Evolutionary conservation across 2,888 invertebrate genomes (phyloP).

Genomic region (Netelia virgata): DNA sequence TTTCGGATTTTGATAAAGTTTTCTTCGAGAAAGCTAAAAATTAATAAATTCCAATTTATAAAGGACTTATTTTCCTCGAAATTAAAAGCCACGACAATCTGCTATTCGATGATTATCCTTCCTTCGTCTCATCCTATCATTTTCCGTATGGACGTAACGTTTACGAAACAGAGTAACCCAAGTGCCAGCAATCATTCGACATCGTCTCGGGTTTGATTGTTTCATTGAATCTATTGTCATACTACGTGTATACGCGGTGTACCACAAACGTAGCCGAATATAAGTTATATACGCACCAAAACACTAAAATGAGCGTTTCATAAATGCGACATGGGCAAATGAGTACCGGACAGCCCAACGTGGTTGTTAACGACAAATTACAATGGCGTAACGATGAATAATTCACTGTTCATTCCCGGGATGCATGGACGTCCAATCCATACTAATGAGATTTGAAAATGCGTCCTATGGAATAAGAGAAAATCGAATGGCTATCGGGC

Average conservation of each 20-base stretch:
- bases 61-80: too few relatives aligned
- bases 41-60: too few relatives aligned
- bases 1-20: too few relatives aligned
- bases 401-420: not conserved
- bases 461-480: not conserved
- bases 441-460: not conserved
- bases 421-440: not conserved
- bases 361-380: not conserved
- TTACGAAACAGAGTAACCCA: not conserved
- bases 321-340: not conserved
- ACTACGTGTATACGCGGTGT: not conserved
- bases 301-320: not conserved
- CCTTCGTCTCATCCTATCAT: not conserved
- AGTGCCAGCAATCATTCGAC: not conserved
- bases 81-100: too few relatives aligned
- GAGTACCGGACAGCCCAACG: not conserved
- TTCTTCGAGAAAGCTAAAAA: too few relatives aligned
- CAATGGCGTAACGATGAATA: not conserved
- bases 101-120: not conserved
- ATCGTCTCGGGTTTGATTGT: conserved; percentile 31
- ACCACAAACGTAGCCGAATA: not conserved
- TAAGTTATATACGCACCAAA: not conserved
- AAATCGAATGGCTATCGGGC: not conserved
- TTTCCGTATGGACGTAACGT: not conserved
- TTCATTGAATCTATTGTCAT: not conserved